Conservation (phyloP, 2,888 invertebrate genomes). For the Mesoligia furuncula region DNA sequence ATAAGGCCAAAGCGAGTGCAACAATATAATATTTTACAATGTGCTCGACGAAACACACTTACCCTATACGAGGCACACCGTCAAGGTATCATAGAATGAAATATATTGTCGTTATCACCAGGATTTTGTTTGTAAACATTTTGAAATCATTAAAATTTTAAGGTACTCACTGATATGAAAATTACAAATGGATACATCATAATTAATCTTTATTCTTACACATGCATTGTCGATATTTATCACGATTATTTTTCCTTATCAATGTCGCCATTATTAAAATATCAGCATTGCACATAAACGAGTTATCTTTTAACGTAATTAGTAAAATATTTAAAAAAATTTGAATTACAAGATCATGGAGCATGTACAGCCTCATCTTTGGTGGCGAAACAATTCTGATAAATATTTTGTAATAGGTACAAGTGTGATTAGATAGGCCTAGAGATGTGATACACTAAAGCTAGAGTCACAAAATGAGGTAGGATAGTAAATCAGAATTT, state of each 20-base stretch:
- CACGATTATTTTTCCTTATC: background rate
- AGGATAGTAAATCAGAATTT: constrained; percentile 83
- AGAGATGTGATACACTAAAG: constrained; percentile 77
- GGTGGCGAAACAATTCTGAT: constrained; percentile 81
- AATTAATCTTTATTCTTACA: constrained; percentile 51
- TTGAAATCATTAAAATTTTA: constrained; percentile 70
- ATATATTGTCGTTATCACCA: constrained; percentile 84
- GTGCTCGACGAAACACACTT: constrained; percentile 70
- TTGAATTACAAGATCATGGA: constrained; percentile 64
- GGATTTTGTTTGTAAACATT: constrained; percentile 66
- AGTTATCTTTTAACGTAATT: constrained; percentile 50
- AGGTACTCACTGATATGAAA: constrained; percentile 84
- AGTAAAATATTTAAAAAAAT: constrained; percentile 69
- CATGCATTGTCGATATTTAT: constrained; percentile 38
- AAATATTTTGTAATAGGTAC: constrained; percentile 69
- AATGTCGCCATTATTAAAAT: constrained; percentile 20
- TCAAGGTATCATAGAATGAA: constrained; percentile 75
- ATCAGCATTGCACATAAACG: constrained; percentile 48
- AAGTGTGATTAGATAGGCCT: constrained; percentile 68
- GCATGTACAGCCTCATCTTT: constrained; percentile 86
- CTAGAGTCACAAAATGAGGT: constrained; percentile 88
- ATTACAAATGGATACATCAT: constrained; percentile 71
- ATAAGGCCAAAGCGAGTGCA: constrained; percentile 86
- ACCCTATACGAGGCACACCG: constrained; percentile 78
- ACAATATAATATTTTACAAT: constrained; percentile 71